Base-by-base conservation (phyloP, 64 coral and sea anemone genomes). In the Platygyra sinensis region DNA sequence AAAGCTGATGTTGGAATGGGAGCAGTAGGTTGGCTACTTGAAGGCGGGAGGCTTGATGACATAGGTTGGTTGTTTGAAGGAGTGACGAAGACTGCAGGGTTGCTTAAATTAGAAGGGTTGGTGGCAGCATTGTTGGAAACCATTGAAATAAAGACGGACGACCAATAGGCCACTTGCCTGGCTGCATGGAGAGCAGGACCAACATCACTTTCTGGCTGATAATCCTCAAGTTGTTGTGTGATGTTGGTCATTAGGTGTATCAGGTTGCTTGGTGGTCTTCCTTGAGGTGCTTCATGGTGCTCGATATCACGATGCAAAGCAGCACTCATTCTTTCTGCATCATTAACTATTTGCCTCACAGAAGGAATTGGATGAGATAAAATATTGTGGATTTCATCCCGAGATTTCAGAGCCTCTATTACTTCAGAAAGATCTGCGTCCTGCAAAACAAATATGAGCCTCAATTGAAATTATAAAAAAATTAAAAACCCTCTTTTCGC, bases 141-240 rank as follows among this genome's bases (percentile, higher is more conserved):
- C 67, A 72, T 72, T 9, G 67, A 72, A 27, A 72, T 72, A 28
- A 72, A 72, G 0, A 72, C 67, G 30, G 67, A 72, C 0, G 67
- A 72, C 67, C 67, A 72, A 72, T 72, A 72, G 25, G 72, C 72
- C 6, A 74, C 72, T 74, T 74, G 72, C 72, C 72, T 74, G 18
- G 72, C 72, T 36, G 72, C 72, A 74, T 74, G 72, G 16, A 74
- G 72, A 14, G 72, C 72, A 74, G 72, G 72, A 74, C 72, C 72
- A 74, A 74, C 72, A 74, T 74, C 72, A 74, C 72, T 74, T 74
- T 13, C 30, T 74, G 72, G 72, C 12, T 72, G 67, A 72, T 72
- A 72, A 28, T 72, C 67, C 67, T 72, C 67, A 24, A 72, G 22
- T 12, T 74, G 72, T 14, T 74, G 72, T 33, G 30, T 74, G 72